Percentiles rank a stretch among this genome's conserved stretches.
Evolutionary conservation across 2,113 vertebrate genomes (phyloP).

Genomic region (Scophthalmus maximus): DNA sequence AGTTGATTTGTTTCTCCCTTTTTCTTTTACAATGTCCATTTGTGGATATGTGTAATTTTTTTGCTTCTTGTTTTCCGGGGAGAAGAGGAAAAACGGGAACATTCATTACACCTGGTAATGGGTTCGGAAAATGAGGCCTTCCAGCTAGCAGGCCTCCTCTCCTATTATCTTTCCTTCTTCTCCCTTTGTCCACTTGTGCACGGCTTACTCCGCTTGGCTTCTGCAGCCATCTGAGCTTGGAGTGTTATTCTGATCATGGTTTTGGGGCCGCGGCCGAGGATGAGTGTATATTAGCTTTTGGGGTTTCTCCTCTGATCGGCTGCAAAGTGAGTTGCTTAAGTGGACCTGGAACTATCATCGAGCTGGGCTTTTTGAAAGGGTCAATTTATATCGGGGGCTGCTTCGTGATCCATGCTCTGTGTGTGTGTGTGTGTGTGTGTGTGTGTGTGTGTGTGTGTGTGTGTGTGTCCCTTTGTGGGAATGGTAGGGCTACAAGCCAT

Average conservation of each 20-base stretch:
- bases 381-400: conserved; percentile 51
- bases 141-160: conserved; percentile 29
- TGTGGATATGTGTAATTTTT: conserved; percentile 9
- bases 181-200: background rate
- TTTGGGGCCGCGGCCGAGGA: background rate
- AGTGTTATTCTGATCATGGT: conserved; percentile 24
- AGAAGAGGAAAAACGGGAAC: background rate
- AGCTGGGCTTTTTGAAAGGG: conserved; percentile 49
- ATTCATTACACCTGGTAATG: conserved; percentile 60
- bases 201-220: conserved; percentile 8
- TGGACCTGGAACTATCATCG: conserved; percentile 42
- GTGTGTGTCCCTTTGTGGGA: conserved; percentile 38
- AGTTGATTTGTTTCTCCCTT: conserved; percentile 10
- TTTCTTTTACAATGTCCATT: conserved; percentile 38
- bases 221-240: background rate
- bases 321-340: conserved; percentile 42
- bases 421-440: background rate
- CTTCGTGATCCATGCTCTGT: conserved; percentile 53
- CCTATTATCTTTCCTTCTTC: conserved; percentile 21
- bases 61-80: background rate
- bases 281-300: conserved; percentile 35
- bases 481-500: conserved; percentile 44
- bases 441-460: conserved; percentile 3
- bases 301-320: conserved; percentile 40
- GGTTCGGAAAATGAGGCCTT: conserved; percentile 47